phyloP scores from a whole-genome alignment of 2,888 invertebrate species.

The Galeopsomyia nigrocyanea region DNA sequence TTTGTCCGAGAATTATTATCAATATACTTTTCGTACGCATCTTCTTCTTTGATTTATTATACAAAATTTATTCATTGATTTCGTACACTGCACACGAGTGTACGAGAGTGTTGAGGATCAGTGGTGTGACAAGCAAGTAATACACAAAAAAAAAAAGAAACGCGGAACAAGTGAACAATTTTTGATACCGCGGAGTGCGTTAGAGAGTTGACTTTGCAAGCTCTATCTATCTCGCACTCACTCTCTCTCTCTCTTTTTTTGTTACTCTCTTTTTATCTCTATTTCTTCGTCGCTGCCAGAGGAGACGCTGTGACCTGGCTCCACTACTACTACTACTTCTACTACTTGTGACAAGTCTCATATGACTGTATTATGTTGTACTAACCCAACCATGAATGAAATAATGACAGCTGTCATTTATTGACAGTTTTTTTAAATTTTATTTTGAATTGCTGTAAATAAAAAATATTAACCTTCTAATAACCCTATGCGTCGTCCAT shows the following conservation, averaged over 20 bases:
- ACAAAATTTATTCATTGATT: too few relatives aligned
- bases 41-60: too few relatives aligned
- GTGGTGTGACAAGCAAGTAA: too few relatives aligned
- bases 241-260: not conserved
- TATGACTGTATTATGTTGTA: conserved; percentile 27
- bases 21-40: too few relatives aligned
- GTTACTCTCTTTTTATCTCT: not conserved
- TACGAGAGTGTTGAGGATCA: too few relatives aligned
- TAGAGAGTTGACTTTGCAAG: conserved; percentile 9
- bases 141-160: too few relatives aligned
- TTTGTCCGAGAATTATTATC: too few relatives aligned
- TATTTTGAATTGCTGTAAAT: conserved; percentile 2
- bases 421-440: conserved; percentile 2
- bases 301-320: not conserved
- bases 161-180: too few relatives aligned
- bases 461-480: not conserved
- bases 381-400: conserved; percentile 19
- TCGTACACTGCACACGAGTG: too few relatives aligned
- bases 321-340: conserved; percentile 2
- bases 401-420: conserved; percentile 6
- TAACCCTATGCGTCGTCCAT: too few relatives aligned
- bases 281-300: not conserved
- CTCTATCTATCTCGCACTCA: too few relatives aligned
- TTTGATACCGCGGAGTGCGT: conserved; percentile 36
- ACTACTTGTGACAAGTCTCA: conserved; percentile 13